Conservation (phyloP, 2,797 vertebrate genomes). For the Cetoscarus ocellatus region DNA sequence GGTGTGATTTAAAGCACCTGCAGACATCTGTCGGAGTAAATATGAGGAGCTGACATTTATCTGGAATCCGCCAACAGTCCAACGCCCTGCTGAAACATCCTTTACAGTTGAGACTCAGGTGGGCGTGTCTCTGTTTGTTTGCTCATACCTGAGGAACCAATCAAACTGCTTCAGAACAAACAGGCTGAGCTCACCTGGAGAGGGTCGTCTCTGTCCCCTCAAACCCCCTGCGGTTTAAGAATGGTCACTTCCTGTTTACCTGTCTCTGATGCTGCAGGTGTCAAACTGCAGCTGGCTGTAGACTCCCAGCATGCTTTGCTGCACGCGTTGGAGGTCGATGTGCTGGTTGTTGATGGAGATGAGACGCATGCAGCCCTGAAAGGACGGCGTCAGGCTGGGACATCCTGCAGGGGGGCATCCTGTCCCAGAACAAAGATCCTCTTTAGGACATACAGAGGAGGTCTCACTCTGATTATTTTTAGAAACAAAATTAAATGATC, state of each 20-base stretch:
- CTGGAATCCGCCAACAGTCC: too few species aligned
- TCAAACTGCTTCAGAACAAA: too few species aligned
- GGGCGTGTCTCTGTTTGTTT: too few species aligned
- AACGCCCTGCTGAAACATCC: too few species aligned
- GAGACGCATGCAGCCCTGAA: constrained; percentile 97
- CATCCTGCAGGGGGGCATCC: constrained; percentile 93
- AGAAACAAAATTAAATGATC: not conserved
- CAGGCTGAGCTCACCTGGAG: too few species aligned
- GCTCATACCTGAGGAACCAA: too few species aligned
- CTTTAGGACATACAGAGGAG: constrained; percentile 10
- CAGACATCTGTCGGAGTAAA: too few species aligned
- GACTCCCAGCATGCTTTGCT: constrained; percentile 93
- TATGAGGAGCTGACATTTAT: too few species aligned
- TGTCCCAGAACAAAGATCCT: constrained; percentile 48
- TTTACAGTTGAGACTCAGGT: too few species aligned
- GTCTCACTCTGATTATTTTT: not conserved
- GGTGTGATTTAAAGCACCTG: too few species aligned
- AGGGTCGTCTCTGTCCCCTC: too few species aligned
- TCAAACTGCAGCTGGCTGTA: constrained; percentile 95
- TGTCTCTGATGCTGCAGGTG: constrained; percentile 97
- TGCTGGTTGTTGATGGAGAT: constrained; percentile 95
- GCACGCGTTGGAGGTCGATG: constrained; percentile 91
- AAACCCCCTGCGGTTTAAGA: too few species aligned
- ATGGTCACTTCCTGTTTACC: constrained; percentile 87
- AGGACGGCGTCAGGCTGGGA: constrained; percentile 88